Evolutionary conservation across 2,888 invertebrate genomes (phyloP).

Genomic region (Nephrotoma appendiculata): DNA sequence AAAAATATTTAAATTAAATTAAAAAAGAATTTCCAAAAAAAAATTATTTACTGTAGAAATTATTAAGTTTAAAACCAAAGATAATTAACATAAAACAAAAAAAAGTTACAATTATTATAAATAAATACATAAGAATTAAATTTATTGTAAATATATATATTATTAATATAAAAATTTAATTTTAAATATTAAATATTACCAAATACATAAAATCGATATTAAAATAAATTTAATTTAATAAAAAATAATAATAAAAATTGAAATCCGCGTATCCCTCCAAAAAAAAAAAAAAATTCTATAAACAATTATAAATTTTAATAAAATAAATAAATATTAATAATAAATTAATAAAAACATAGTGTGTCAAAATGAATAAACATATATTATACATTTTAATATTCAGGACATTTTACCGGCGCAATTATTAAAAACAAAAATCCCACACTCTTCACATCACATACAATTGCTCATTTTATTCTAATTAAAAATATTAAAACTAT

Average conservation of each 20-base stretch:
- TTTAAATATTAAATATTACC: background rate
- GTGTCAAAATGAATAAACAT: background rate
- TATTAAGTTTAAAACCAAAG: background rate
- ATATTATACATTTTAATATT: background rate
- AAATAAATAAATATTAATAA: background rate
- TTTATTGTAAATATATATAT: background rate
- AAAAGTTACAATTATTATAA: background rate
- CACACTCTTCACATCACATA: background rate
- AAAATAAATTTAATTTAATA: background rate
- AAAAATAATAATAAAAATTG: background rate
- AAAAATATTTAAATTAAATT: background rate
- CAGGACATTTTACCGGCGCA: background rate
- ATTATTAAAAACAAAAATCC: background rate
- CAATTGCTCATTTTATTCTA: background rate
- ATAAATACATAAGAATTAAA: background rate
- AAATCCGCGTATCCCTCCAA: constrained; percentile 1
- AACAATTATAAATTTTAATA: background rate
- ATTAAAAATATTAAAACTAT: background rate
- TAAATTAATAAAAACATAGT: background rate
- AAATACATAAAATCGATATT: background rate
- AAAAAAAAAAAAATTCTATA: background rate
- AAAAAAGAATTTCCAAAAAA: background rate
- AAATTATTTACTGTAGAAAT: background rate
- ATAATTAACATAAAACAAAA: background rate
- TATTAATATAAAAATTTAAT: background rate